Evolutionary conservation across 1,140 invertebrate species (phyloP).

Genomic region (Phymorhynchus buccinoides): DNA sequence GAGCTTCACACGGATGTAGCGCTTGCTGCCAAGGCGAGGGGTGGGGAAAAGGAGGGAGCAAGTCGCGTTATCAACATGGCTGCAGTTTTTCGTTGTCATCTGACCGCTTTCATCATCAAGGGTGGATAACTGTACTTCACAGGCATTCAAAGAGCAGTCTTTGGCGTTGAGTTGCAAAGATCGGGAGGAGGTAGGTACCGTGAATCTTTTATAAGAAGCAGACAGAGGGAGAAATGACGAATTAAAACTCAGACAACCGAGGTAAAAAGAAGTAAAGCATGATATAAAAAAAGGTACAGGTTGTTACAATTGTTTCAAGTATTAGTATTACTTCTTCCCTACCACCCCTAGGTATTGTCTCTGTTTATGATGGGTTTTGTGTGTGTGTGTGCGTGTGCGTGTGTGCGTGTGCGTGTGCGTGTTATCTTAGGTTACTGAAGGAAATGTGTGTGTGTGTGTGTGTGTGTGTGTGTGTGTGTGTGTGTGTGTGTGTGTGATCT

Average conservation of each 20-base stretch:
- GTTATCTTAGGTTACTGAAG: too few species aligned
- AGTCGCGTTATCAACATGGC: background rate
- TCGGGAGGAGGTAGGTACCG: background rate
- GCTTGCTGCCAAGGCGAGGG: background rate
- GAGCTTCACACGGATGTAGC: background rate
- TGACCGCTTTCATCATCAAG: slow-evolving; percentile 3
- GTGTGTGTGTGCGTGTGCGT: too few species aligned
- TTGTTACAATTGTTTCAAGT: too few species aligned
- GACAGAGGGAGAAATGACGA: too few species aligned
- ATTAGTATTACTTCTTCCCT: too few species aligned
- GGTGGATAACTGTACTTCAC: background rate
- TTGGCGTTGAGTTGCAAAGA: background rate
- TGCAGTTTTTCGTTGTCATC: slow-evolving; percentile 12
- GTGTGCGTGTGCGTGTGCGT: too few species aligned
- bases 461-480: too few species aligned
- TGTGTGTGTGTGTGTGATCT: too few species aligned
- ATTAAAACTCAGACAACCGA: background rate
- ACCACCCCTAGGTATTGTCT: too few species aligned
- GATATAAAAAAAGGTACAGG: background rate
- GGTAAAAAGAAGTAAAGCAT: background rate
- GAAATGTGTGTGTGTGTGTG: too few species aligned
- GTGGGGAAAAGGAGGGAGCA: background rate
- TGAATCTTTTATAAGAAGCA: slow-evolving; percentile 8
- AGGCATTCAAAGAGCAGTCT: background rate
- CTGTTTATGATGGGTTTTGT: too few species aligned